These are phyloP conservation scores for Champsocephalus esox DNA, from an alignment of 2,797 vertebrate genomes.

Conservation along the genomic window DNA sequence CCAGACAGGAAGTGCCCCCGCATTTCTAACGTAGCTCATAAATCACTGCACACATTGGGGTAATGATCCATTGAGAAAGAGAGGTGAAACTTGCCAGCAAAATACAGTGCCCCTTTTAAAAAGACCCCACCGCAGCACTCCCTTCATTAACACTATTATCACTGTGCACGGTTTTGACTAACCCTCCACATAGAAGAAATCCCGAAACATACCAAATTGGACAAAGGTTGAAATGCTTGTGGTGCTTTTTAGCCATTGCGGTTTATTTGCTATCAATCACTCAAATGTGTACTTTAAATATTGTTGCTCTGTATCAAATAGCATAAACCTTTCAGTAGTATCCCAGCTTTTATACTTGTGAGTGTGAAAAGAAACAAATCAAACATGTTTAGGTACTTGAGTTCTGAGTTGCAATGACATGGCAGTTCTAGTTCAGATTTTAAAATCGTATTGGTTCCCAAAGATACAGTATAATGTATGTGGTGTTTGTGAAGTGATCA, in stretches of 20 bases:
- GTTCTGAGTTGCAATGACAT: background rate
- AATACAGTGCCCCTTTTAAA: conserved; percentile 48
- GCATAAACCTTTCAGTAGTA: background rate
- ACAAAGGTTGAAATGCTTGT: background rate
- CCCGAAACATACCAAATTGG: background rate
- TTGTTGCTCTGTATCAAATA: background rate
- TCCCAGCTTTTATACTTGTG: background rate
- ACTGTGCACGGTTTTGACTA: conserved; percentile 30
- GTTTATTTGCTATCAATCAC: conserved; percentile 1
- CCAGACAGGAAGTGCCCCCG: conserved; percentile 70
- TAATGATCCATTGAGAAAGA: conserved; percentile 65
- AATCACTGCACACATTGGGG: conserved; percentile 68
- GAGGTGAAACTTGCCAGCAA: conserved; percentile 50
- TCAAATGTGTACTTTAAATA: conserved; percentile 16
- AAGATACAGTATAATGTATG: background rate
- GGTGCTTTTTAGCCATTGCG: background rate
- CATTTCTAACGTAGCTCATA: conserved; percentile 62
- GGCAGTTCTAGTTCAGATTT: background rate
- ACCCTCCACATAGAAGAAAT: conserved; percentile 14
- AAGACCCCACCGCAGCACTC: conserved; percentile 36
- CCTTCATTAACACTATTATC: conserved; percentile 46
- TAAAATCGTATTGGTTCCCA: background rate
- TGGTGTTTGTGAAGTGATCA: background rate
- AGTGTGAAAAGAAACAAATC: conserved; percentile 2
- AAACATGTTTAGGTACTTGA: background rate